Evolutionary conservation across 2,888 invertebrate genomes (phyloP).

Genomic region (Leptinotarsa juncta): DNA sequence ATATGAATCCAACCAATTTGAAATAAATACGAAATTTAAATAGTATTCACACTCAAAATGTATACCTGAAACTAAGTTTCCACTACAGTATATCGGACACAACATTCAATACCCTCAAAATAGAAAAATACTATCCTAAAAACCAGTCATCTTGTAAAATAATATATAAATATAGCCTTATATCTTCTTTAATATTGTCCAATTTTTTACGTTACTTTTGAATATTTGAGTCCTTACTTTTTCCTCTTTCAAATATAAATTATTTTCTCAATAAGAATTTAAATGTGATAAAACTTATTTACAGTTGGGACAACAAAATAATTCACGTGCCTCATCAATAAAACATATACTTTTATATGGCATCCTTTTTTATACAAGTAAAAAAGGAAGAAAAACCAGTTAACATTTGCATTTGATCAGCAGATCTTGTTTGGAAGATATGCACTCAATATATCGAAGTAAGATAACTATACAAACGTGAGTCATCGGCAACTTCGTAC

Average conservation of each 20-base stretch:
- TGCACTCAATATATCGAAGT: too few relatives aligned
- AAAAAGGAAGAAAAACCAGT: too few relatives aligned
- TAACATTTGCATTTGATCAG: too few relatives aligned
- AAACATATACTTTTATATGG: too few relatives aligned
- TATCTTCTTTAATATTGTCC: constrained; percentile 32
- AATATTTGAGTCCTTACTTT: constrained; percentile 24
- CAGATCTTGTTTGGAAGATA: too few relatives aligned
- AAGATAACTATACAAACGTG: too few relatives aligned
- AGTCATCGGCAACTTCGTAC: too few relatives aligned
- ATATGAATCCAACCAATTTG: not conserved
- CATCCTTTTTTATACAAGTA: too few relatives aligned
- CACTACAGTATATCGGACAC: constrained; percentile 20
- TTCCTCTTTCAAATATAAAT: not conserved
- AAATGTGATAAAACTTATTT: too few relatives aligned
- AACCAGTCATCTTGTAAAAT: constrained; percentile 38
- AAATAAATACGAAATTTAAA: not conserved
- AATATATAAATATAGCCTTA: constrained; percentile 31
- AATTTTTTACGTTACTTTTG: constrained; percentile 25
- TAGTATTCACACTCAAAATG: not conserved
- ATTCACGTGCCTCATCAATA: too few relatives aligned
- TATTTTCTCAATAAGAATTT: too few relatives aligned
- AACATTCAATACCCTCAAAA: constrained; percentile 24
- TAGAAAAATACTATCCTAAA: constrained; percentile 37
- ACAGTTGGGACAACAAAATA: too few relatives aligned
- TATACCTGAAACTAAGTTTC: constrained; percentile 3